A percentile compares a stretch with the other conserved stretches of the same genome.
These are phyloP conservation scores for Epirrhoe alternata DNA, from an alignment of 2,888 invertebrate species.

Conservation along the genomic window DNA sequence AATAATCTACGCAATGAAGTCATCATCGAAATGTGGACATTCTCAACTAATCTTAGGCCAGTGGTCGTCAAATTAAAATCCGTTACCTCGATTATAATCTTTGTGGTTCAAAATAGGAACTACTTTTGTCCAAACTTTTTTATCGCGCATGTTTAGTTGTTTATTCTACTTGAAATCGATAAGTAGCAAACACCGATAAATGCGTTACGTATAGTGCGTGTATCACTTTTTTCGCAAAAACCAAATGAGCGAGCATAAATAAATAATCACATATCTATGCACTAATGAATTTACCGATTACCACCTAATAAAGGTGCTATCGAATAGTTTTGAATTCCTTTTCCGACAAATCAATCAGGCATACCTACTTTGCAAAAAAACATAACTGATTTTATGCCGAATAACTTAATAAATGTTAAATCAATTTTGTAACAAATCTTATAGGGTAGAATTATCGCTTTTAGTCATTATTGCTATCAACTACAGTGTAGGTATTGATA, in stretches of 20 bases:
- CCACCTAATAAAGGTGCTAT: constrained; percentile 38
- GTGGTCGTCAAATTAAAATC: constrained; percentile 23
- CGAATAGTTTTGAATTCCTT: constrained; percentile 40
- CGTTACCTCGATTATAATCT: constrained; percentile 3
- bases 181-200: neutral
- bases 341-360: constrained; percentile 42
- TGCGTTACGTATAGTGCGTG: neutral
- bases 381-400: no score
- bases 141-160: neutral
- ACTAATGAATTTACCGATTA: constrained; percentile 27
- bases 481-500: no score
- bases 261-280: constrained; percentile 7
- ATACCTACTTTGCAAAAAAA: neutral
- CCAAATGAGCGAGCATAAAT: neutral
- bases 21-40: constrained; percentile 63
- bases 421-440: no score
- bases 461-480: no score
- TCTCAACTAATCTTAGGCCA: constrained; percentile 41
- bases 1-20: constrained; percentile 76
- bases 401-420: no score
- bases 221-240: constrained; percentile 12
- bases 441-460: no score
- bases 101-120: constrained; percentile 1
- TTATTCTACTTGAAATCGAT: neutral
- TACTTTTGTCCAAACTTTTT: neutral